These are phyloP conservation scores for Enteromius argenteus DNA, from an alignment of 2,797 vertebrate genomes.

Conservation along the genomic window DNA sequence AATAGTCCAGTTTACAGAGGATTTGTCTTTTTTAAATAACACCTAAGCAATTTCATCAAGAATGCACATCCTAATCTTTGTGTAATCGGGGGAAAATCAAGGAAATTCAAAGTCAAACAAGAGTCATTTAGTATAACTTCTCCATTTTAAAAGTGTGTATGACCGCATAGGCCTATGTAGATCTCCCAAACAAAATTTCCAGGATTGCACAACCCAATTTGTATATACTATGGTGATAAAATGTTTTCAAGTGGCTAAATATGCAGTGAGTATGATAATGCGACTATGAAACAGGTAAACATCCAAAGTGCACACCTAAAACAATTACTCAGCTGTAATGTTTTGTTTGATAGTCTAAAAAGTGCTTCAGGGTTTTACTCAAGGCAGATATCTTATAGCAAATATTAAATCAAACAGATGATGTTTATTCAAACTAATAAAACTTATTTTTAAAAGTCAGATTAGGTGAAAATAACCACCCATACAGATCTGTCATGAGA, in stretches of 20 bases:
- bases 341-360: not conserved
- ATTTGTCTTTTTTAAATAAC: not conserved
- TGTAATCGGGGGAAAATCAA: not conserved
- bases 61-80: not conserved
- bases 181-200: not conserved
- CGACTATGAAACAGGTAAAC: not conserved
- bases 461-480: not conserved
- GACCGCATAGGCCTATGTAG: not conserved
- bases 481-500: not conserved
- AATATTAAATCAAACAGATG: not conserved
- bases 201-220: not conserved
- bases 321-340: not conserved
- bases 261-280: not conserved
- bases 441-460: too few relatives aligned
- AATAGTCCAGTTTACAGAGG: not conserved
- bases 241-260: not conserved
- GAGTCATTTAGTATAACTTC: not conserved
- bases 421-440: not conserved
- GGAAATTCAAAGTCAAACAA: not conserved
- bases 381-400: not conserved
- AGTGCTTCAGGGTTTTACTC: not conserved
- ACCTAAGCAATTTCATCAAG: not conserved
- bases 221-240: not conserved
- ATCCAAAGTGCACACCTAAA: not conserved
- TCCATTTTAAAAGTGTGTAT: not conserved